Evolutionary conservation across 2,888 invertebrate species (phyloP), one percentile per base, ranked within the genome.

Genomic region (Euproctis similis): DNA sequence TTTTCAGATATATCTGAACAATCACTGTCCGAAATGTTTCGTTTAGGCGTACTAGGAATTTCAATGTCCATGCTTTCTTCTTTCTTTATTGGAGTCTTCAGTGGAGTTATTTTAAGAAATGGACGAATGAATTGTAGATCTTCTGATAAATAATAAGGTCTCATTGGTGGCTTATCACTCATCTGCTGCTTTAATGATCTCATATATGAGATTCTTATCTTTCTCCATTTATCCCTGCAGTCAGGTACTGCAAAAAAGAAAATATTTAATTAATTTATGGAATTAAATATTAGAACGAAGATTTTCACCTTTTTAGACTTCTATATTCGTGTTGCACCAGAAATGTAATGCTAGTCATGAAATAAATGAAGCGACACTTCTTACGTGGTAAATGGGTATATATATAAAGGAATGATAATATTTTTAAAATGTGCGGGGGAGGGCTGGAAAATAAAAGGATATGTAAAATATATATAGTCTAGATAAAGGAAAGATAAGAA

Each of bases 151-250:
- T 58, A 55, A 19, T 58, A 58, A 0, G 50, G 50, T 34, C 50
- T 41, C 37, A 42, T 47, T 1, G 47, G 45, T 0, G 49, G 43
- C 8, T 41, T 44, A 8, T 42, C 36, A n/a, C 46, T 44, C 4
- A 40, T 42, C 12, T 43, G 36, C 10, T 47, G 50, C 31, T 53
- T 57, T 1, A 53, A 20, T 1, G 50, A 55, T 12, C 58, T 42
- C 46, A 51, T 52, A 31, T 42, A 58, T 0, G 55, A 55, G 12
- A 53, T 55, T 7, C 57, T 29, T 28, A 58, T 53, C 28, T 53
- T 55, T 2, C 58, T 39, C 57, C 58, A 58, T 42, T 47, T 52
- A 14, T 55, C 55, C 27, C 53, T 45, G 27, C 57, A 58, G 13
- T 53, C 52, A 6, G 45, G 42, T 14, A 53, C 57, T 57, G 52